Evolutionary conservation across 2,797 vertebrate species (phyloP), one percentile per base, ranked within the genome.

Genomic region (Coregonus sp.): DNA sequence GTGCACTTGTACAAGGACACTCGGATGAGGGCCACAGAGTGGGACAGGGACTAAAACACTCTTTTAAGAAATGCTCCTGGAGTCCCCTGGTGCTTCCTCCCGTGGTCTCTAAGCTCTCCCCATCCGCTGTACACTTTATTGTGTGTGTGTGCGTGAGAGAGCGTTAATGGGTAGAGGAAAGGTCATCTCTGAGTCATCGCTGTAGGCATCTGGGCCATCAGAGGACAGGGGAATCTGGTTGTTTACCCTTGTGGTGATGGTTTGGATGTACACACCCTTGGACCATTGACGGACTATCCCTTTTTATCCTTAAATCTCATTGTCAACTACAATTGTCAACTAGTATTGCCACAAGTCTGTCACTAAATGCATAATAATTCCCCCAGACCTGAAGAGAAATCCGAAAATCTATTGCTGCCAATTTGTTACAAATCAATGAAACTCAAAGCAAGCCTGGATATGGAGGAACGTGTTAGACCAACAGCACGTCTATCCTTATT

Each of bases 401-500:
- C 40, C 11, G 40, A 47, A n/a, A 59, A 59, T 59, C 56, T 7
- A 59, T 20, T 18, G 18, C n/a, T 16, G 56, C n/a, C 18, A n/a
- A n/a, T 59, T 59, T 59, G 56, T 59, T 59, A 25, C 20, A 63
- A 63, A 20, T 63, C 20, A 25, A 29, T 29, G 1, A 63, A 63
- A 63, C 20, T 11, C n/a, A 11, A 25, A 74, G 77, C 73, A 83
- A 85, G 86, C 87, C 87, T 87, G 78, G 87, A 86, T 89, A 79
- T 78, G 80, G 74, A 15, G 80, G 75, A 73, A 54, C 11, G 40
- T 47, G 9, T 47, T 47, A 18, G 31, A 18, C 65, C 15, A 15
- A 88, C 82, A 78, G 78, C 40, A 11, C 40, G 2, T 47, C 89
- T 20, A 89, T 90, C 81, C 86, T 90, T 86, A 86, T 89, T 89